Base-by-base conservation (phyloP, 2,113 vertebrate genomes). In the Mustela nigripes region DNA sequence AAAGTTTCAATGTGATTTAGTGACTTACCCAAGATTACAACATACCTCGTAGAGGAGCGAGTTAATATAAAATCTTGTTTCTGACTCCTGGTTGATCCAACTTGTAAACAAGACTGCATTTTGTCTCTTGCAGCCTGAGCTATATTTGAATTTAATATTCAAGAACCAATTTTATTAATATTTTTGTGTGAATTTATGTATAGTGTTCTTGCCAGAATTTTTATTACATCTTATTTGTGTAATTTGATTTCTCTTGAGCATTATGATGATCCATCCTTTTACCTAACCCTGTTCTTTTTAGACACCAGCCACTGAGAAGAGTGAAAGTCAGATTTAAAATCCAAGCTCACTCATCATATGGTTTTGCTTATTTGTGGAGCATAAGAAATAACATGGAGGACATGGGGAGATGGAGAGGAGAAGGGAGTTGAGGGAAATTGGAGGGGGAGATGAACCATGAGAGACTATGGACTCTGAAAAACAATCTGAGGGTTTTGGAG, bases 141-240 rank as follows among this genome's bases (percentile, higher is more conserved):
- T 88, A 65, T 78, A 92, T 84, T 93, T 94, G 84, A 95, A 93
- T 93, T 97, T 95, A 96, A 96, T 96, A 97, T 95, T 92, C 42
- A 53, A 31, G n/a, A 83, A 79, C 58, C 33, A 95, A 95, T 95
- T 83, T 95, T 39, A 62, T 95, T 88, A 96, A 91, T 95, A 71
- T 12, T 89, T 93, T 96, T 60, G 48, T 95, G 50, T 93, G 71
- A 84, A 83, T 89, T 67, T 91, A 71, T 94, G 28, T 85, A 15
- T 74, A 11, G 28, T 96, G 16, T 48, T 91, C 89, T 78, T 74
- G 89, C 82, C 74, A 84, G 83, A 95, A 63, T 95, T 56, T 95
- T 94, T 89, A 94, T 74, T 92, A 22, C 2, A 84, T 96, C 87
- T 97, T 96, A 79, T 83, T 96, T 88, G n/a, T 93, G 22, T 74